Evolutionary conservation across 2,113 vertebrate genomes (phyloP), one percentile per base, ranked within the genome.

Genomic region (Dipodomys spectabilis): DNA sequence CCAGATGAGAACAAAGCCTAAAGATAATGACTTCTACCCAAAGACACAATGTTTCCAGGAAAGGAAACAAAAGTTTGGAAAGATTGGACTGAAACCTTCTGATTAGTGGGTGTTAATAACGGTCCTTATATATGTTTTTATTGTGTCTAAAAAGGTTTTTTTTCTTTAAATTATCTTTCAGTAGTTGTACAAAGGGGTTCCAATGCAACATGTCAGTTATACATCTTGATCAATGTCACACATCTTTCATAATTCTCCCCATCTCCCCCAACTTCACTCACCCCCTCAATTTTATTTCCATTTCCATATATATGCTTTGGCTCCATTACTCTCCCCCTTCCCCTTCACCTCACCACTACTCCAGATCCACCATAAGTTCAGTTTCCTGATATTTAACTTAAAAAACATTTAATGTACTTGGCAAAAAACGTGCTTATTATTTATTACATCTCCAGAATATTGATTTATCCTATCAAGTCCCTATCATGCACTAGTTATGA

Each of bases 401-500:
- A 16, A 90, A 83, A 82, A 90, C 30, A 82, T 75, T 82, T 90
- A 93, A 85, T 88, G n/a, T 39, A 68, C 39, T 88, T 93, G 39
- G 62, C 25, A 93, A 85, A 20, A 86, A 60, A 82, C 23, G 23
- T 44, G 6, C 53, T 86, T 86, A 89, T 32, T 71, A 94, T 77
- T 93, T 72, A 95, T 73, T 87, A 90, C 45, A 73, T 64, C 32
- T 72, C 22, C 39, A 71, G 80, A 60, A 49, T 81, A 90, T 32
- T 82, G 77, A 90, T 30, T 82, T 95, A 86, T 44, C 85, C 44
- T 92, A 53, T 84, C 74, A 95, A 87, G 20, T 73, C n/a, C n/a
- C 32, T 90, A 75, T 60, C 85, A 78, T 45, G 39, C 64, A 74
- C 23, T 74, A 65, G 30, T 35, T 90, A 25, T 30, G 74, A 35